These are phyloP conservation scores for Proterorhinus semilunaris DNA, from an alignment of 2,113 vertebrate genomes.

Conservation along the genomic window DNA sequence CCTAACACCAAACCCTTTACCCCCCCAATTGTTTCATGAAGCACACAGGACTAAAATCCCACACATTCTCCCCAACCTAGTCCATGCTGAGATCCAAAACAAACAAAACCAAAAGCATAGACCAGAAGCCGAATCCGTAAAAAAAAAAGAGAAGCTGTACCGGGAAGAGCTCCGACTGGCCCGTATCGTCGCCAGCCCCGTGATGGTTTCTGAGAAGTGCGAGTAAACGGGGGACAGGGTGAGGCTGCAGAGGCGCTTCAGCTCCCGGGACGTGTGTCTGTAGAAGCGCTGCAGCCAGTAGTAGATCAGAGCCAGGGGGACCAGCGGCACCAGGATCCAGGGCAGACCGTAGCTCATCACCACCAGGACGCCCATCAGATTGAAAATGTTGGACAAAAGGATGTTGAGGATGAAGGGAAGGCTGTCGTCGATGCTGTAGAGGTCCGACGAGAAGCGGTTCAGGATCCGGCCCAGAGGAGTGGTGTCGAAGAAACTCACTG, in stretches of 20 bases:
- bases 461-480: slow-evolving; percentile 88
- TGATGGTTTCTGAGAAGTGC: slow-evolving; percentile 93
- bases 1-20: too few species aligned
- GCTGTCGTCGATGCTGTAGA: slow-evolving; percentile 87
- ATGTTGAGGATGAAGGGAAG: slow-evolving; percentile 95
- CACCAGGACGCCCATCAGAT: slow-evolving; percentile 85
- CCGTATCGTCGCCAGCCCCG: slow-evolving; percentile 85
- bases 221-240: slow-evolving; percentile 93
- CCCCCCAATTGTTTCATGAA: too few species aligned
- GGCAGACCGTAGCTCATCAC: slow-evolving; percentile 88
- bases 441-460: slow-evolving; percentile 95
- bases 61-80: too few species aligned
- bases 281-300: slow-evolving; percentile 84
- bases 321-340: slow-evolving; percentile 84
- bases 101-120: too few species aligned
- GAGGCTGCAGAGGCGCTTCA: slow-evolving; percentile 89
- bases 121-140: slow-evolving; percentile 79
- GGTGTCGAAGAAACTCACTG: slow-evolving; percentile 88
- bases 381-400: slow-evolving; percentile 82
- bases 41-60: too few species aligned
- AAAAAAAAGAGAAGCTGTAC: slow-evolving; percentile 56
- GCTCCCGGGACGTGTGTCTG: slow-evolving; percentile 86
- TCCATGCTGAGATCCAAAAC: too few species aligned
- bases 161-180: slow-evolving; percentile 80
- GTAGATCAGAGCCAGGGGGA: slow-evolving; percentile 83